These are phyloP conservation scores for Indicator maculatus DNA, from an alignment of 2,113 vertebrate genomes.

Conservation along the genomic window DNA sequence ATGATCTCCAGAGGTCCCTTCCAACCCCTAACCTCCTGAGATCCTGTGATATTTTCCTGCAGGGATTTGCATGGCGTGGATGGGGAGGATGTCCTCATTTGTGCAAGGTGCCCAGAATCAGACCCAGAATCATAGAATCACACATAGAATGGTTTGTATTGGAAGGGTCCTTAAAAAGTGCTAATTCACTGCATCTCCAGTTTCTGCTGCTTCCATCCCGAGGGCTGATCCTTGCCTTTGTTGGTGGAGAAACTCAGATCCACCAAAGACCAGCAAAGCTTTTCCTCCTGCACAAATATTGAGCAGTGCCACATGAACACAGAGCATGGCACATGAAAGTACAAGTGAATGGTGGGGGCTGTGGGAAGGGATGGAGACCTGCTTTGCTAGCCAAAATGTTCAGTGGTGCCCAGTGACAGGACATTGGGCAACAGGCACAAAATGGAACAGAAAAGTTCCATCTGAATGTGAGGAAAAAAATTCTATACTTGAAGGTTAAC, in stretches of 20 bases:
- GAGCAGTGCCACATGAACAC: fast-evolving
- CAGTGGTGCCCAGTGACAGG: background rate
- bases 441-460: no score
- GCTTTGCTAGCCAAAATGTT: background rate
- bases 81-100: background rate
- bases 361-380: background rate
- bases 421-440: no score
- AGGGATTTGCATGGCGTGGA: background rate
- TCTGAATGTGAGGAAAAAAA: no score
- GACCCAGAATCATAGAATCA: background rate
- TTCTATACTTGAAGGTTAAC: no score
- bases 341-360: fast-evolving
- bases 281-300: background rate
- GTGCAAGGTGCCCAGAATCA: background rate
- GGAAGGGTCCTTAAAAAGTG: background rate
- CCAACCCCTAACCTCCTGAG: no score
- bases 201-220: background rate
- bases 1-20: no score
- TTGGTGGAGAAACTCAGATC: background rate
- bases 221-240: background rate
- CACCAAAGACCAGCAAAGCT: background rate
- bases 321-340: background rate
- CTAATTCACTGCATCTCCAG: background rate
- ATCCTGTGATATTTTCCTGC: background rate
- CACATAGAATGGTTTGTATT: no score